These are phyloP conservation scores for Ladona fulva DNA, from an alignment of 1,140 invertebrate species.

Conservation along the genomic window DNA sequence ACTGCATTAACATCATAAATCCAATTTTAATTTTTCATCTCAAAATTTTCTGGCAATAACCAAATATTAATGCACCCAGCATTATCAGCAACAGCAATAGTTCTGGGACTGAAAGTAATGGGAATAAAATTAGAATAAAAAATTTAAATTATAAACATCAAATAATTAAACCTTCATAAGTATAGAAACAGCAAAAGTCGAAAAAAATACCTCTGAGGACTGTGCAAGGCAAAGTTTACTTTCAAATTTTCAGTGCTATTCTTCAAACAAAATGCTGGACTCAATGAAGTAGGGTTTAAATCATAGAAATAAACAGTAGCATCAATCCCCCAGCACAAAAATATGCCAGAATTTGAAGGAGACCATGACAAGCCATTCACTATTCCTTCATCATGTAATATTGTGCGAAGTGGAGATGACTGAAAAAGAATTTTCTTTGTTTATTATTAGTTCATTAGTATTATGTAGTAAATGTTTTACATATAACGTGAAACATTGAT, in stretches of 20 bases:
- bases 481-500: too few relatives aligned
- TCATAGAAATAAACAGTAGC: slow-evolving; percentile 33
- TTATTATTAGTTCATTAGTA: too few relatives aligned
- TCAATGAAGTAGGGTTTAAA: slow-evolving; percentile 16
- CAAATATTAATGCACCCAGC: not conserved
- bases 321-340: slow-evolving; percentile 33
- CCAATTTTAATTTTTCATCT: not conserved
- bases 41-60: not conserved
- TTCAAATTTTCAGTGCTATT: not conserved
- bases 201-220: not conserved
- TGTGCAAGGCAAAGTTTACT: not conserved
- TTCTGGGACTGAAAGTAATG: not conserved
- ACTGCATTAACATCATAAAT: too few relatives aligned
- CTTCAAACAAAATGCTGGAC: not conserved
- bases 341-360: slow-evolving; percentile 31
- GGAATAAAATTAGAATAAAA: not conserved
- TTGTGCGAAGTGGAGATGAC: slow-evolving; percentile 28
- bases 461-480: too few relatives aligned
- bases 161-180: not conserved
- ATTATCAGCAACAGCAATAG: not conserved
- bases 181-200: not conserved
- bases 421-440: slow-evolving; percentile 19
- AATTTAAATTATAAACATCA: too few relatives aligned
- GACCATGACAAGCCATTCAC: slow-evolving; percentile 35
- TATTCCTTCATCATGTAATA: slow-evolving; percentile 33